Evolutionary conservation across 1,140 invertebrate species (phyloP).

Genomic region (Acromyrmex echinatior): DNA sequence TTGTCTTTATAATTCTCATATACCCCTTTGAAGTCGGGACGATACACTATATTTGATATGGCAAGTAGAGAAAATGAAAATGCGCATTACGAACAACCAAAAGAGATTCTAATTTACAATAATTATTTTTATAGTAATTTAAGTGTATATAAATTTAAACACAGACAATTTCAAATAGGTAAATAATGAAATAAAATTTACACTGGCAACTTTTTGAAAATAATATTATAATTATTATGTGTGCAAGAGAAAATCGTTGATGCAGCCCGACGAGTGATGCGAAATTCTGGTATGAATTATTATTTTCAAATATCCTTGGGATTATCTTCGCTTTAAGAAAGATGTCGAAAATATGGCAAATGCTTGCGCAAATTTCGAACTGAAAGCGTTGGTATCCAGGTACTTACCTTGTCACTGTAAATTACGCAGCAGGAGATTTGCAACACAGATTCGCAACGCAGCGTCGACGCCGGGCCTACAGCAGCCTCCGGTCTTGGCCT

Average conservation of each 20-base stretch:
- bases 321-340: neutral
- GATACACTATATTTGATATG: constrained; percentile 15
- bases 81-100: neutral
- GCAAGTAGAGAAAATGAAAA: constrained; percentile 20
- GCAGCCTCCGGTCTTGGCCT: neutral
- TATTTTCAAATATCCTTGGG: neutral
- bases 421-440: neutral
- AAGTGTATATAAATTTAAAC: constrained; percentile 9
- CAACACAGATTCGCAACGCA: neutral
- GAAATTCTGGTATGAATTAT: neutral
- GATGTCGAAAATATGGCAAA: neutral
- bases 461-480: neutral
- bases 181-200: constrained; percentile 1
- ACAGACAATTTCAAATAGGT: neutral
- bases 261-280: neutral
- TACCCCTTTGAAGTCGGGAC: constrained; percentile 19
- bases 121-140: constrained; percentile 4
- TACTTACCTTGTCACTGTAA: neutral
- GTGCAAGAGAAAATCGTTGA: neutral
- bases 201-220: neutral
- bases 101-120: neutral
- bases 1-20: constrained; percentile 53
- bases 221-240: neutral
- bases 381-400: neutral
- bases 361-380: neutral